These are phyloP conservation scores for Ephydatia muelleri DNA, from an alignment of 37 sponge, comb jelly and placozoan species.

Conservation along the genomic window DNA sequence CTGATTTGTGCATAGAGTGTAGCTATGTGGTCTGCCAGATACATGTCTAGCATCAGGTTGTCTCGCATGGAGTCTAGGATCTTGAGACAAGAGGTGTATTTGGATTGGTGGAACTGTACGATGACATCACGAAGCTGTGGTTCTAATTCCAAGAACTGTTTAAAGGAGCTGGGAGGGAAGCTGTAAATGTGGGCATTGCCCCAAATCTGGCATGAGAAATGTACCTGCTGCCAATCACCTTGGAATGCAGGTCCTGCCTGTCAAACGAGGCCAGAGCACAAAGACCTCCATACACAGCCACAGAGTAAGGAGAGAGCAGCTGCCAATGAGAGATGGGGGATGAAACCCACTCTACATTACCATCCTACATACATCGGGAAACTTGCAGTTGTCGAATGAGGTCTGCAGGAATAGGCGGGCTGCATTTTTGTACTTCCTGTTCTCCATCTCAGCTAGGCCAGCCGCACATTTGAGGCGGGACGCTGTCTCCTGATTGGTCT, in stretches of 20 bases:
- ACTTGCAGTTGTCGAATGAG: slow-evolving; percentile 76
- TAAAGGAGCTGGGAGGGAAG: slow-evolving; percentile 87
- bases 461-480: slow-evolving; percentile 74
- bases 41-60: slow-evolving; percentile 83
- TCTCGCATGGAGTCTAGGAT: slow-evolving; percentile 71
- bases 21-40: slow-evolving; percentile 62
- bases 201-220: too few relatives aligned
- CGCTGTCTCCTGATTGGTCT: slow-evolving; percentile 33
- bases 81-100: slow-evolving; percentile 78
- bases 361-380: slow-evolving; percentile 70
- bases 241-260: slow-evolving; percentile 79
- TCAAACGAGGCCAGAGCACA: slow-evolving; percentile 93
- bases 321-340: too few relatives aligned
- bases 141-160: slow-evolving; percentile 90
- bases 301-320: slow-evolving; percentile 76
- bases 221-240: slow-evolving; percentile 76
- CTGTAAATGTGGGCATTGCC: too few relatives aligned
- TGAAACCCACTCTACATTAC: too few relatives aligned
- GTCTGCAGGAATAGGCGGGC: slow-evolving; percentile 78
- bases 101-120: slow-evolving; percentile 80
- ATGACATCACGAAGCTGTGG: slow-evolving; percentile 85
- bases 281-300: slow-evolving; percentile 91
- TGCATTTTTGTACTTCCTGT: slow-evolving; percentile 82
- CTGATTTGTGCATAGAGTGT: slow-evolving; percentile 73
- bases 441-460: slow-evolving; percentile 85